Evolutionary conservation across 2,797 vertebrate genomes (phyloP).

Genomic region (Amblyraja radiata): DNA sequence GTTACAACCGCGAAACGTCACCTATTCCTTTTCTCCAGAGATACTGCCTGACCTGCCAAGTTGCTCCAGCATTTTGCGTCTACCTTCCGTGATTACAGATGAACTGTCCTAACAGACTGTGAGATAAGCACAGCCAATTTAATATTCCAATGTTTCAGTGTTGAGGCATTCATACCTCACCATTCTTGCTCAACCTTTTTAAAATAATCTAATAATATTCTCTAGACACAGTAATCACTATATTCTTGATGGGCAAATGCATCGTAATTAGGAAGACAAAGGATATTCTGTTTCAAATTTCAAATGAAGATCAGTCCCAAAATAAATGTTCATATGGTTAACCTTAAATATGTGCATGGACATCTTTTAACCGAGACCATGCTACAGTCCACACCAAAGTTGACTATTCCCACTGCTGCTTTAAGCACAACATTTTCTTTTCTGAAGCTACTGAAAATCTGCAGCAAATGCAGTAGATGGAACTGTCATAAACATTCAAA

Average conservation of each 20-base stretch:
- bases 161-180: neutral
- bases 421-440: neutral
- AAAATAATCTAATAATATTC: too few species aligned
- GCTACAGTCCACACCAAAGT: neutral
- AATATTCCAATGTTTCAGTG: neutral
- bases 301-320: neutral
- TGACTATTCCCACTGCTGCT: constrained; percentile 25
- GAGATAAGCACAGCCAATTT: neutral
- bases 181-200: neutral
- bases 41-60: too few species aligned
- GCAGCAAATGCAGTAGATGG: neutral
- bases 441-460: constrained; percentile 30
- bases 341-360: neutral
- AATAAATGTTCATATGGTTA: neutral
- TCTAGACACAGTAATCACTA: neutral
- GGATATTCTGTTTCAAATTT: neutral
- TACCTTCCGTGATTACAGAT: too few species aligned
- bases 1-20: too few species aligned
- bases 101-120: neutral
- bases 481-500: neutral
- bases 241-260: neutral
- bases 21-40: too few species aligned
- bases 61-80: too few species aligned
- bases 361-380: neutral
- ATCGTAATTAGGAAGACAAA: neutral